Percentiles rank a stretch among this genome's conserved stretches.
Evolutionary conservation across 2,797 vertebrate species (phyloP).

Genomic region (Geotria australis): DNA sequence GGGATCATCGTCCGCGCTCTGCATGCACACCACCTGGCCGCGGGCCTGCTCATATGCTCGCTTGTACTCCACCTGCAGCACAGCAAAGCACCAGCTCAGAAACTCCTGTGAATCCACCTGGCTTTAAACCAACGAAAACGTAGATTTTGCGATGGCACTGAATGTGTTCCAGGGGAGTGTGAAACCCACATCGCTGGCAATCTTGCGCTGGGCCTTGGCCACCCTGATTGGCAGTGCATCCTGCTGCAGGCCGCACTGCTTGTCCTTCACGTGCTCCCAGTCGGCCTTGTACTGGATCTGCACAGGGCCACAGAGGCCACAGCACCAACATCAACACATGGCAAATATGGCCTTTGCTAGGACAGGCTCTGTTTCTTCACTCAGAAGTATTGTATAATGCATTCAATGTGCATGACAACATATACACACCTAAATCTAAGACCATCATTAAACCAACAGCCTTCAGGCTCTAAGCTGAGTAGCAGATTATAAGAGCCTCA

Average conservation of each 20-base stretch:
- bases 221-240: slow-evolving; percentile 50
- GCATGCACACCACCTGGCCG: background rate
- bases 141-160: background rate
- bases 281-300: slow-evolving; percentile 55
- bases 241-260: slow-evolving; percentile 43
- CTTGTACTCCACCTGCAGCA: background rate
- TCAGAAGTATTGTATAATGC: too few relatives aligned
- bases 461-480: too few relatives aligned
- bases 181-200: slow-evolving; percentile 12
- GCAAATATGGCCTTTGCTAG: too few relatives aligned
- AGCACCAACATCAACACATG: too few relatives aligned
- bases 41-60: background rate
- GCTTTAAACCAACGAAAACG: too few relatives aligned
- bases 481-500: too few relatives aligned
- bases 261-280: slow-evolving; percentile 51
- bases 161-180: background rate
- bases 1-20: background rate
- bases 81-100: background rate
- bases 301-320: background rate
- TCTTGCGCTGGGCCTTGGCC: slow-evolving; percentile 52
- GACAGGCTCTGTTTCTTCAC: too few relatives aligned
- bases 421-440: too few relatives aligned
- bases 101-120: too few relatives aligned
- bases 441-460: too few relatives aligned
- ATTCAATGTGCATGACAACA: too few relatives aligned